A percentile compares a stretch with the other conserved stretches of the same genome.
Conservation (phyloP, 2,797 vertebrate genomes). For the Tragopan temminckii region DNA sequence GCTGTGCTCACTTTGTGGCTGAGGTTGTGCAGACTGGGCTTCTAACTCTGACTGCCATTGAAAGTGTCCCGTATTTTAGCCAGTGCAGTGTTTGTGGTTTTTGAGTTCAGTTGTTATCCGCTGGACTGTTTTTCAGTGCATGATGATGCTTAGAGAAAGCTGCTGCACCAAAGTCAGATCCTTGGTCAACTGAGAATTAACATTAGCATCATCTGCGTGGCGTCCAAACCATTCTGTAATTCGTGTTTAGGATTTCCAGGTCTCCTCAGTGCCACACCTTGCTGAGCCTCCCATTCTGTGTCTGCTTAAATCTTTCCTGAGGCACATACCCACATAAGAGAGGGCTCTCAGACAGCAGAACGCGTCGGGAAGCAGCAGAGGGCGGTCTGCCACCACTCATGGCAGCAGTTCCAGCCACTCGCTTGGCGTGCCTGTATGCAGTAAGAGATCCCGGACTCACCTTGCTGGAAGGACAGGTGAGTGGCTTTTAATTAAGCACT, state of each 20-base stretch:
- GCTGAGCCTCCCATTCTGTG: background rate
- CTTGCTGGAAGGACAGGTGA: background rate
- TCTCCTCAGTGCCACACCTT: accelerated
- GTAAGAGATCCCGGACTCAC: background rate
- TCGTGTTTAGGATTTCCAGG: background rate
- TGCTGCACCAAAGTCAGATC: accelerated
- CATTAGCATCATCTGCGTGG: accelerated
- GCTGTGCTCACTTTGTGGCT: accelerated
- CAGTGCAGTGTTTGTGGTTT: background rate
- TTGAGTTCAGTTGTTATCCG: background rate
- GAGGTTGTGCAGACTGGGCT: background rate
- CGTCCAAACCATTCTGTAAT: background rate
- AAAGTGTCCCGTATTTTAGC: too few species aligned
- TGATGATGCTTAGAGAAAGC: accelerated
- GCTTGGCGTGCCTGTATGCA: accelerated
- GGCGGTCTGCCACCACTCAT: background rate
- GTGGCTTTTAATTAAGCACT: background rate
- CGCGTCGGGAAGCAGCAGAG: constrained; percentile 25
- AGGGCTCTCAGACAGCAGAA: accelerated
- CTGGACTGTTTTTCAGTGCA: accelerated
- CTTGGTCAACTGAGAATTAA: too few species aligned
- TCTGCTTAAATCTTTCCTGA: background rate
- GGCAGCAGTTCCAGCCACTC: background rate
- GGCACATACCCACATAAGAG: accelerated
- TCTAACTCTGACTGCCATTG: background rate